Evolutionary conservation across 2,888 invertebrate genomes (phyloP), one percentile per base, ranked within the genome.

Genomic region (Drosophila paucipuncta): DNA sequence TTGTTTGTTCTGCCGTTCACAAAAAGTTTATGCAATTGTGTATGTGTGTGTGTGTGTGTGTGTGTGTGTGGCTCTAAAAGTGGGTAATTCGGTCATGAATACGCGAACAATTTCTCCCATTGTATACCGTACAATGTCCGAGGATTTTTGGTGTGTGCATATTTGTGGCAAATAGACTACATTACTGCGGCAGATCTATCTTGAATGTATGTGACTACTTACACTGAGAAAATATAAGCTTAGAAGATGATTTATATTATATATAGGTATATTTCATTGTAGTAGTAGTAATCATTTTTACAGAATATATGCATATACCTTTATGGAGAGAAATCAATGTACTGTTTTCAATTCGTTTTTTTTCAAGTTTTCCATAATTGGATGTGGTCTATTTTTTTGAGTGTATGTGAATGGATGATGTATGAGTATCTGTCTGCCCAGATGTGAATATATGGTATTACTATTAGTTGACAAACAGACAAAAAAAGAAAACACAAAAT

Each of bases 61-160:
- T 67, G 55, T 68, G 65, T 65, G 61, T 70, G 53, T 41, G 41
- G 43, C 35, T 66, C 59, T 72, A 77, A 86, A 85, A 82, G 77
- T 85, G 85, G 85, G 85, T 85, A 86, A 85, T 87, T 86, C 89
- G 85, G 85, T 85, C 85, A 85, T 89, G 87, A 89, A 85, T 89
- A 89, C 86, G 89, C 89, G 85, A 89, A 84, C 80, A 82, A 89
- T 86, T 89, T 82, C 72, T 67, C 50, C 68, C 52, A 77, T 77
- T 77, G 76, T 77, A 73, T 65, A 59, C 41, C 65, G 62, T 70
- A 86, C 89, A 89, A 83, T 85, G 85, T 85, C 87, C 83, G 63
- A 85, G 81, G 58, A 85, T 77, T 87, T 85, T 85, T 83, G 81
- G 73, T 74, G 66, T 86, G 80, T 81, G 86, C 89, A 86, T 83